A percentile compares a stretch with the other conserved stretches of the same genome.
Evolutionary conservation across 2,113 vertebrate genomes (phyloP).

Genomic region (Takifugu flavidus): DNA sequence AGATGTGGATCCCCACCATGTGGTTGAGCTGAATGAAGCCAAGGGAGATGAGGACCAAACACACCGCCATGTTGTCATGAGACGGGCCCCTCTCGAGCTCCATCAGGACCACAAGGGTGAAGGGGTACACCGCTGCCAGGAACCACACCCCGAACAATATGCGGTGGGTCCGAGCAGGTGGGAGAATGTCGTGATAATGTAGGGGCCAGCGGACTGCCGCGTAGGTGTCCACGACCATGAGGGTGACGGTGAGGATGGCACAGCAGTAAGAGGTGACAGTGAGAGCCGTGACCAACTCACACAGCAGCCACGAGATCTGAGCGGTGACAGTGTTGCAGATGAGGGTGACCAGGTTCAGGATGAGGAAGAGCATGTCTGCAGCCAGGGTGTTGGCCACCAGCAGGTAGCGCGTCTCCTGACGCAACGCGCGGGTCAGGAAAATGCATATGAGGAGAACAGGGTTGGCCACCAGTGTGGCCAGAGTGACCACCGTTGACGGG

Average conservation of each 20-base stretch:
- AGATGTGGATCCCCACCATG: conserved; percentile 48
- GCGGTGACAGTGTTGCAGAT: conserved; percentile 46
- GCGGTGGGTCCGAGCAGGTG: conserved; percentile 50
- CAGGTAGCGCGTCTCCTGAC: conserved; percentile 76
- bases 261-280: conserved; percentile 65
- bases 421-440: conserved; percentile 57
- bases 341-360: conserved; percentile 64
- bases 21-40: conserved; percentile 30
- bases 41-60: conserved; percentile 67
- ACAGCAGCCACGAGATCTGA: conserved; percentile 47
- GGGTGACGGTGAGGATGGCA: conserved; percentile 75
- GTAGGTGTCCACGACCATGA: conserved; percentile 78
- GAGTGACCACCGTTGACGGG: conserved; percentile 60
- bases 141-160: conserved; percentile 70
- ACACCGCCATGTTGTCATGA: conserved; percentile 32
- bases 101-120: conserved; percentile 64
- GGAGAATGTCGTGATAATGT: conserved; percentile 67
- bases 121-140: conserved; percentile 64
- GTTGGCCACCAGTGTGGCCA: conserved; percentile 63
- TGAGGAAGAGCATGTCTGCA: conserved; percentile 74
- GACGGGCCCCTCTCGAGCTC: conserved; percentile 6
- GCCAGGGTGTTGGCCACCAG: conserved; percentile 77
- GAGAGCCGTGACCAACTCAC: conserved; percentile 64
- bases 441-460: conserved; percentile 73
- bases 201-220: conserved; percentile 76